phyloP scores from a whole-genome alignment of 2,797 vertebrate genomes.

The Semaprochilodus insignis region DNA sequence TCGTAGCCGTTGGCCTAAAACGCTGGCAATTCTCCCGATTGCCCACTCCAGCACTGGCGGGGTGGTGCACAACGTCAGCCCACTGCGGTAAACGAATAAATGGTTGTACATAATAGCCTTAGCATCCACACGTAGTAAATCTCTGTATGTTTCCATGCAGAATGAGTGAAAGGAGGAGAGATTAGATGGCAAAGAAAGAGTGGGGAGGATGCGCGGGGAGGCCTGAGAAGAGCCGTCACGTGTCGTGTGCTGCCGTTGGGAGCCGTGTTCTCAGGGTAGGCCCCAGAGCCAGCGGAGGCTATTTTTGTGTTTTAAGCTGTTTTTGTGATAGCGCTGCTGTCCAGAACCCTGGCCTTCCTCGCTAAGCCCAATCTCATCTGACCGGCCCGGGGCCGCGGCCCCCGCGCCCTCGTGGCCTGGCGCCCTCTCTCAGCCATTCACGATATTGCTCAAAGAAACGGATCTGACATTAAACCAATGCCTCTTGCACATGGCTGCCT shows the following conservation, averaged over 20 bases:
- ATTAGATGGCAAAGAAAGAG: not conserved
- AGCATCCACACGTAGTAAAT: not conserved
- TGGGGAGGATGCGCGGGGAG: not conserved
- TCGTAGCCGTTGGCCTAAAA: too few species aligned
- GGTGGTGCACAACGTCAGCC: too few species aligned
- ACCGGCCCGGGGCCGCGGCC: not conserved
- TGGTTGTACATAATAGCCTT: not conserved
- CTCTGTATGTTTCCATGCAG: not conserved
- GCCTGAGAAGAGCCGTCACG: too few species aligned
- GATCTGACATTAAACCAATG: not conserved
- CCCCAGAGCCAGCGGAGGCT: conserved; percentile 16
- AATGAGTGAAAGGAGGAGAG: not conserved
- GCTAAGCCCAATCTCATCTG: conserved; percentile 29
- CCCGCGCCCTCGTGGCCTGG: not conserved
- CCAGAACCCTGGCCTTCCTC: conserved; percentile 33
- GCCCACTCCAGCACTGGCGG: too few species aligned
- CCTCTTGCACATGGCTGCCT: not conserved
- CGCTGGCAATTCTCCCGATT: too few species aligned
- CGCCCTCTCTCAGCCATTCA: not conserved
- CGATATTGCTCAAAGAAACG: not conserved
- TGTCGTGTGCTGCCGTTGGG: not conserved
- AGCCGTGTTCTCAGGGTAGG: not conserved
- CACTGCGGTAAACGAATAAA: too few species aligned
- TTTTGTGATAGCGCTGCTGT: conserved; percentile 27
- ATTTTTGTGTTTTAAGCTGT: conserved; percentile 37